Base-by-base conservation (phyloP, 2,113 vertebrate genomes). In the Hymenochirus boettgeri region DNA sequence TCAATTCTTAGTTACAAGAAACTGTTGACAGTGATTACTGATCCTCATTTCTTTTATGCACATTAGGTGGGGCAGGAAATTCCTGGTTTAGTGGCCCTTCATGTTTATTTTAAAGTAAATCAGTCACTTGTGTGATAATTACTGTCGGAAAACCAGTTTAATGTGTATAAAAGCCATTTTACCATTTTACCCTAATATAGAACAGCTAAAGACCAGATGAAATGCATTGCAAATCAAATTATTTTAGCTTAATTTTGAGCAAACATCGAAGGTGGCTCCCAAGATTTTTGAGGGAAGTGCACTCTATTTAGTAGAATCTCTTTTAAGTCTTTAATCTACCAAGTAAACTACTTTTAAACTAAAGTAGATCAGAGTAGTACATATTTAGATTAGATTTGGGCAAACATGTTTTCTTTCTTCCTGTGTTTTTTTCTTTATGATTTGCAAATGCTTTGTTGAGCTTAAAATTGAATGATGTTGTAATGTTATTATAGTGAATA, bases 1-100 rank as follows among this genome's bases (percentile, higher is more conserved):
- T 87, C 89, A 89, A 90, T 90, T 90, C 88, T 86, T 89, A 70
- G 80, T 86, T 89, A 90, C 89, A 90, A 86, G 89, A 78, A 76
- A 46, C 62, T 72, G 73, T 77, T 90, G 89, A 89, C 89, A 89
- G 74, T 90, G 89, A 90, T 89, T 88, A 77, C 85, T 90, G 83
- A 85, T 61, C 77, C 78, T 89, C 88, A 87, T 90, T 90, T 89
- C 81, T 76, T 81, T 80, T 81, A 53, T 42, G 75, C 80, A 70
- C 77, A 71, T 82, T 74, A 26, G 61, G 65, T 73, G 78, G 80
- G 75, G 71, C 70, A 80, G 75, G 70, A 80, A 82, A 77, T 76
- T 82, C 74, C 76, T 82, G 73, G 77, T 84, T 84, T 79, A 57
- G n/a, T 76, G 81, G 82, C 82, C 78, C 82, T 81, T 82, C 73